Base-by-base conservation (phyloP, 2,113 vertebrate genomes). In the Cyprinodon tularosa region DNA sequence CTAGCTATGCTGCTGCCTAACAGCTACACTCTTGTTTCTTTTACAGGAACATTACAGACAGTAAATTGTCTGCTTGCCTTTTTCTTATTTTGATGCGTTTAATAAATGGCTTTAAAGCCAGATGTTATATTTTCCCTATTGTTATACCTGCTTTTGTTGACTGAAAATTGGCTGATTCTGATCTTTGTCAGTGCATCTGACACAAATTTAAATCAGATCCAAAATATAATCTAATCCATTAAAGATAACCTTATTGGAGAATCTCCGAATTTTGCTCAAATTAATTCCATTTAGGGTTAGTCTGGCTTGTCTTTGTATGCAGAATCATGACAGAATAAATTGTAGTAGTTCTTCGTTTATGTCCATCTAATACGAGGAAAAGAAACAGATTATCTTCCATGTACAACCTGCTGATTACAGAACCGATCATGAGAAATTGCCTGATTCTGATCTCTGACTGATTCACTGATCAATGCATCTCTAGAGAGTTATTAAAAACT, bases 401-500 rank as follows among this genome's bases (percentile, higher is more conserved):
- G 9, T 45, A 45, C 9, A 10, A 45, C 44, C 44, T 45, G 9
- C 50, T 53, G 6, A 53, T 53, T 45, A 45, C 50, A 53, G 50
- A n/a, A 20, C 50, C 9, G 50, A 53, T 53, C 4, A 57, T n/a
- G 50, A 14, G 20, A n/a, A 57, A n/a, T 57, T n/a, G 50, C 20
- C 50, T 57, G 50, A 57, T 57, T 57, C 8, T 9, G 14, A 57
- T 14, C 50, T 57, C 50, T 53, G 50, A 53, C 50, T 9, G 15
- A 53, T 20, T 29, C 29, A 29, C 29, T 53, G 50, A 53, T 53
- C 50, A 57, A 20, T 57, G 17, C 50, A 57, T 57, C 17, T 57
- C 50, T 57, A n/a, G 17, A 57, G n/a, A 57, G 50, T 20, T 57
- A 57, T 57, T 20, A 61, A 75, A 81, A 84, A 67, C 77, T 71